Base-by-base conservation (phyloP, 2,797 vertebrate species). In the Paedocypris micromegethes region DNA sequence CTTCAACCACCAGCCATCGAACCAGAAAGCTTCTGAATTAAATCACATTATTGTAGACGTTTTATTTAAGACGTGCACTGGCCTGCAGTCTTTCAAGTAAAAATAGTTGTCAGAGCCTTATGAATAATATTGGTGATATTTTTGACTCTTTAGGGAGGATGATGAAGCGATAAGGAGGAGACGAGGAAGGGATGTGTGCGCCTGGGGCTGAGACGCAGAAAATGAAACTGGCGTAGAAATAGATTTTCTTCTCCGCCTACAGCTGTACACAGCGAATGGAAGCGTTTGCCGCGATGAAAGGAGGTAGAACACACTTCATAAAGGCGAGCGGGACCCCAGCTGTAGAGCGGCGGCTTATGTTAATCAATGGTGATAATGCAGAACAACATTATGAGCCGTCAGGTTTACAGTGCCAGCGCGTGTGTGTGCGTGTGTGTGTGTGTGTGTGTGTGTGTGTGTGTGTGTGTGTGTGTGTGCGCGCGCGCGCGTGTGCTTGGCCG, bases 231-330 rank as follows among this genome's bases (percentile, higher is more conserved):
- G 53, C 61, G 64, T 72, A 60, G 48, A 62, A 55, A 75, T 64
- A 50, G 70, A 49, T 52, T 52, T 53, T 40, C 23, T 65, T 57
- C 50, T 9, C 49, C 49, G 59, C 67, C 75, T 70, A 58, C 75
- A 75, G 77, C 73, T 62, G 70, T 58, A 62, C 71, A 59, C 57
- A 59, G 43, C 68, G 64, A 72, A 72, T 72, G 65, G 58, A 72
- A 72, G 52, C 55, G 64, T 70, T 72, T 67, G 70, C 61, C n/a
- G n/a, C 69, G 72, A 75, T 77, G 63, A 75, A 74, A 72, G 70
- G 58, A 64, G 60, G 68, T 68, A 37, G 45, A 58, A 45, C 45
- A 46, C 72, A 64, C 75, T 60, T 72, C 70, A 64, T 67, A 66
- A 61, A 59, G 70, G 47, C 65, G 23, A 59, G 57, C 44, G 3